phyloP scores from a whole-genome alignment of 2,888 invertebrate genomes.

The Sisyra terminalis region DNA sequence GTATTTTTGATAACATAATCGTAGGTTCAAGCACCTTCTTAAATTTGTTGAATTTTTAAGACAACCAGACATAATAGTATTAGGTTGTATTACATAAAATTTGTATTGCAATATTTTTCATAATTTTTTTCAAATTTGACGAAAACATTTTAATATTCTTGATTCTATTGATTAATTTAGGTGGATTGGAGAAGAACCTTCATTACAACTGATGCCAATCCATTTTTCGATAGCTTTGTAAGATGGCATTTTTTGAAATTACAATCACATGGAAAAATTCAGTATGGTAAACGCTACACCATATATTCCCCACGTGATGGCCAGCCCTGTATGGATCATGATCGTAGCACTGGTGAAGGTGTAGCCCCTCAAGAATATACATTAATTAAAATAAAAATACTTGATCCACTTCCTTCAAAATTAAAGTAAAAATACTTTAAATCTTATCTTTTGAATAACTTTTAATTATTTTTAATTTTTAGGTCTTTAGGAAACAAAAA shows the following conservation, averaged over 20 bases:
- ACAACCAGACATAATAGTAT: too few relatives aligned
- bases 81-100: too few relatives aligned
- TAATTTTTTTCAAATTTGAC: too few relatives aligned
- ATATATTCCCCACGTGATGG: slow-evolving; percentile 92
- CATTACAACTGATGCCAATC: slow-evolving; percentile 95
- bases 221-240: slow-evolving; percentile 94
- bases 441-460: neutral
- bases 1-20: too few relatives aligned
- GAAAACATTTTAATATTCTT: slow-evolving; percentile 10
- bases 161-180: slow-evolving; percentile 28
- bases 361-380: slow-evolving; percentile 98
- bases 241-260: slow-evolving; percentile 89
- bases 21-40: too few relatives aligned
- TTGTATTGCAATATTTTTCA: too few relatives aligned
- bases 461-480: slow-evolving; percentile 14
- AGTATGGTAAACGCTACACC: slow-evolving; percentile 94
- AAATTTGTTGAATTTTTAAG: too few relatives aligned
- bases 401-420: slow-evolving; percentile 53
- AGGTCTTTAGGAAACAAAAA: slow-evolving; percentile 35
- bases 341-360: slow-evolving; percentile 88
- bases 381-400: slow-evolving; percentile 78
- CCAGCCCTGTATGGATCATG: slow-evolving; percentile 99
- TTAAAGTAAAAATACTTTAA: slow-evolving; percentile 42
- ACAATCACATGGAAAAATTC: slow-evolving; percentile 72
- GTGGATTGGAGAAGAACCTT: slow-evolving; percentile 97